Evolutionary conservation across 2,797 vertebrate species (phyloP), one percentile per base, ranked within the genome.

Genomic region (Danio albolineatus): DNA sequence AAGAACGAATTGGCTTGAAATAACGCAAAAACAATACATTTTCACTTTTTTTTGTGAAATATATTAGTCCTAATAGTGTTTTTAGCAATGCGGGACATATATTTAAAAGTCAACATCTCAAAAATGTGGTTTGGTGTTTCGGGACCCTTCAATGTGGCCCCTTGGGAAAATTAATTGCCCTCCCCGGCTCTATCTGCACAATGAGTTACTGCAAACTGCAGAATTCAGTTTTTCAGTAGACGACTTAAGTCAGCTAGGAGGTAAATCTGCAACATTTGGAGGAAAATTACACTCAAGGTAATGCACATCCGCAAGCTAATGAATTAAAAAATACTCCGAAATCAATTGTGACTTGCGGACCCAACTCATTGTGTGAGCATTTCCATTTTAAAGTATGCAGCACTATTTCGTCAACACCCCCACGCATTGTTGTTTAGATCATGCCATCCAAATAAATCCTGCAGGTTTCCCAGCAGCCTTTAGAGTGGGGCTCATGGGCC

Each of bases 401-500:
- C 61, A 49, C 41, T 79, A 64, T 82, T 85, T 79, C 82, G 79
- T 76, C 38, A 21, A 57, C 53, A 16, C 56, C 61, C 60, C 72
- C 60, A 73, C 73, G 72, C 51, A 48, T 59, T 56, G 59, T 80
- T 73, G 70, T 84, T 86, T 73, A 78, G 78, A 86, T 86, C 80
- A 79, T 82, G 76, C 78, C 82, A 85, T 82, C 74, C 73, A 76
- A 67, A 67, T 73, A 75, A 85, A 76, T 84, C 73, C 82, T 73
- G 64, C 73, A 78, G 82, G 60, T 82, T 80, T 74, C 84, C 83
- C 87, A 83, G 62, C 65, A 86, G 77, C 79, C 82, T 78, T 69
- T 43, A 85, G 83, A 78, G 44, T 87, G 75, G 86, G 71, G 86
- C 87, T 88, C 90, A 90, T 86, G 83, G 87, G 61, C 80, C 78